Conservation (phyloP, 2,113 vertebrate species). For the Caranx melampygus region DNA sequence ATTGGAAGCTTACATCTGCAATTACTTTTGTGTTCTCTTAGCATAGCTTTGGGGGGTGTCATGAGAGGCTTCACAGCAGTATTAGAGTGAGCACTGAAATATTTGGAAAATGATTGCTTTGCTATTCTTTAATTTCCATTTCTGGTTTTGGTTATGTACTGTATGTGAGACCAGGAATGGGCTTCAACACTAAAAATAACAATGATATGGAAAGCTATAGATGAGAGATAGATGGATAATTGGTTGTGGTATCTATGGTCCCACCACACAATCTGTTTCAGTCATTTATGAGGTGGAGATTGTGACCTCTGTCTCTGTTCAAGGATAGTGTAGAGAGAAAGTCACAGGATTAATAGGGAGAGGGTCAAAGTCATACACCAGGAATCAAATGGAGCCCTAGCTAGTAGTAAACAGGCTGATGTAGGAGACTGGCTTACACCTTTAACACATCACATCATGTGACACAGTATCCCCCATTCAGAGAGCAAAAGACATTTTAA, state of each 20-base stretch:
- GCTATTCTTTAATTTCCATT: neutral
- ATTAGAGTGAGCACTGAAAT: constrained; percentile 9
- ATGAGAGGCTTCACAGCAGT: constrained; percentile 9
- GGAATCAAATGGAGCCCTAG: constrained; percentile 6
- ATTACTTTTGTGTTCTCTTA: constrained; percentile 32
- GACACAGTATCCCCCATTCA: constrained; percentile 4
- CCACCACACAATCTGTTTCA: neutral
- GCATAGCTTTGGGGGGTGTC: constrained; percentile 23
- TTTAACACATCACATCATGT: constrained; percentile 24
- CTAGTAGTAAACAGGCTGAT: neutral
- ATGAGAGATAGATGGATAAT: no score
- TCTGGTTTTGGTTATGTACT: neutral
- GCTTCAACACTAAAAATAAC: neutral
- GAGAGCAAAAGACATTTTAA: neutral
- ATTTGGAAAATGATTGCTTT: constrained; percentile 10
- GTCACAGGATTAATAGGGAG: neutral
- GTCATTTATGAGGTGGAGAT: no score
- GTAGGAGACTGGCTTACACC: neutral
- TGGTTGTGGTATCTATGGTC: neutral
- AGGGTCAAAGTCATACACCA: neutral
- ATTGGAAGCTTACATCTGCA: constrained; percentile 46
- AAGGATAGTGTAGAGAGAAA: neutral
- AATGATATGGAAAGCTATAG: no score
- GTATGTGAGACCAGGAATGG: neutral
- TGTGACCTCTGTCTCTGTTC: neutral